These are phyloP conservation scores for Agrotis ipsilon DNA, from an alignment of 2,888 invertebrate genomes.

Conservation along the genomic window DNA sequence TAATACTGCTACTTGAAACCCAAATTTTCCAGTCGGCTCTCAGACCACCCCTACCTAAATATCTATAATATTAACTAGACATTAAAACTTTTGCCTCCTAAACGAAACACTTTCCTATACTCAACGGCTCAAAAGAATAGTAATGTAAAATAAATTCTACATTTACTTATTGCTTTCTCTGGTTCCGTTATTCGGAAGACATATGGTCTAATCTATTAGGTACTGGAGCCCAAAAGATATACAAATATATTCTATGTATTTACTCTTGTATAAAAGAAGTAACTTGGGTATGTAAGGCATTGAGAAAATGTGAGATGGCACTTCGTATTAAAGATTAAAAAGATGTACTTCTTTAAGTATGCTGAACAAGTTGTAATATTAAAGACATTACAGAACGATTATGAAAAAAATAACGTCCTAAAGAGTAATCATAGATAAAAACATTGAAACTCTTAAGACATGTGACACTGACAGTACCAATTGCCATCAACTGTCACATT, in stretches of 20 bases:
- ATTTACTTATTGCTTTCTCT: slow-evolving; percentile 83
- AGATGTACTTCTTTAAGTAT: slow-evolving; percentile 35
- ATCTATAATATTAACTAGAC: slow-evolving; percentile 71
- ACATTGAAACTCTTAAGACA: slow-evolving; percentile 12
- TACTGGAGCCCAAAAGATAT: slow-evolving; percentile 45
- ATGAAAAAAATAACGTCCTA: not conserved
- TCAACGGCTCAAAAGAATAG: slow-evolving; percentile 64
- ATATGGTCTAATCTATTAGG: slow-evolving; percentile 68
- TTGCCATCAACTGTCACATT: slow-evolving; percentile 31
- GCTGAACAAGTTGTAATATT: not conserved
- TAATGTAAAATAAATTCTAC: slow-evolving; percentile 70
- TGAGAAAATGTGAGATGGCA: slow-evolving; percentile 36
- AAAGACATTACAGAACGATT: not conserved
- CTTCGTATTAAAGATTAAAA: slow-evolving; percentile 8
- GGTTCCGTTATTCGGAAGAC: slow-evolving; percentile 85
- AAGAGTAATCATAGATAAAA: slow-evolving; percentile 18
- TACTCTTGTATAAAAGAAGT: slow-evolving; percentile 36
- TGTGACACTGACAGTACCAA: slow-evolving; percentile 41
- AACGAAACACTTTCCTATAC: slow-evolving; percentile 66
- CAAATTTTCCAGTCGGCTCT: slow-evolving; percentile 33
- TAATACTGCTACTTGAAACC: slow-evolving; percentile 1
- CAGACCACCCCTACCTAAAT: slow-evolving; percentile 52
- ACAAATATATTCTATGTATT: slow-evolving; percentile 42
- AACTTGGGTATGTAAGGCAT: slow-evolving; percentile 10
- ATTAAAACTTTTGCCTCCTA: slow-evolving; percentile 71